Conservation (phyloP, 2,113 vertebrate species). For the Vireo altiloquus region DNA sequence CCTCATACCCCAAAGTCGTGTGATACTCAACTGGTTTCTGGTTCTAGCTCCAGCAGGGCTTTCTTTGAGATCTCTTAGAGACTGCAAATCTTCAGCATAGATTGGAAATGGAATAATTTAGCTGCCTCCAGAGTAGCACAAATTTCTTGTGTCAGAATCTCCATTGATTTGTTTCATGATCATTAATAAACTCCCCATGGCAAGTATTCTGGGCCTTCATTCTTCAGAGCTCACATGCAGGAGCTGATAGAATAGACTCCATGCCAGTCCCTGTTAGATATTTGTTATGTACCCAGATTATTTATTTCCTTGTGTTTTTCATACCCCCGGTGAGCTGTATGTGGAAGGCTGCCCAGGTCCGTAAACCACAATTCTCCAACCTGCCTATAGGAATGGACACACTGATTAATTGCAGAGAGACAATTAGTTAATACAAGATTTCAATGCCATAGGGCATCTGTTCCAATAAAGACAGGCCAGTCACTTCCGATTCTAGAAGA, state of each 20-base stretch:
- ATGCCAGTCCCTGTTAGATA: background rate
- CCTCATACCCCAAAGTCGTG: background rate
- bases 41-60: background rate
- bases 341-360: background rate
- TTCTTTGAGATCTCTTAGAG: background rate
- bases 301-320: background rate
- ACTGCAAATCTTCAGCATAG: background rate
- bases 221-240: background rate
- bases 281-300: background rate
- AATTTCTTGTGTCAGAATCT: background rate
- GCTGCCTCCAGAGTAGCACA: constrained; percentile 3
- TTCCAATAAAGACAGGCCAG: background rate
- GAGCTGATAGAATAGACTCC: background rate
- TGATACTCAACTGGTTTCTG: background rate
- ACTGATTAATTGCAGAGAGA: background rate
- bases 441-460: background rate
- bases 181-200: background rate
- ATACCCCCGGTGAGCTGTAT: background rate
- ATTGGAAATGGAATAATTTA: constrained; percentile 7
- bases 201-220: background rate
- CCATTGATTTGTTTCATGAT: constrained; percentile 9
- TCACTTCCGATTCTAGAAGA: background rate
- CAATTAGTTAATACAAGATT: background rate
- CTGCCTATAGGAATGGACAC: background rate
- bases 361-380: background rate